Percentiles rank a stretch among this genome's conserved stretches.
Evolutionary conservation across 2,113 vertebrate species (phyloP).

Genomic region (Strigops habroptila): DNA sequence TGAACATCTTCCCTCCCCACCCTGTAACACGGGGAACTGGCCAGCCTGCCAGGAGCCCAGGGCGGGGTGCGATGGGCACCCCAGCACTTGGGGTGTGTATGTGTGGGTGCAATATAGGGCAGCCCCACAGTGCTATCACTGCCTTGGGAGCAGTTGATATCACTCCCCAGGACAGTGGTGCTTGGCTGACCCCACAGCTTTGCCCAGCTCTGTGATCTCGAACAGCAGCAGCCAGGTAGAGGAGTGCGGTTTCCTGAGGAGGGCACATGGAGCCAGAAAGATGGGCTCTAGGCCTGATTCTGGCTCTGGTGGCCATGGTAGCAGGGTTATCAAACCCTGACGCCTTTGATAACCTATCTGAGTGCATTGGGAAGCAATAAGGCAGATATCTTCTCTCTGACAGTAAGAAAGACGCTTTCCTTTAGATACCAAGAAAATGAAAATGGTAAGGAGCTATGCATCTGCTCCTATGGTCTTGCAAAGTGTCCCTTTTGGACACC

Average conservation of each 20-base stretch:
- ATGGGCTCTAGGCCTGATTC: not conserved
- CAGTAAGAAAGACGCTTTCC: no score
- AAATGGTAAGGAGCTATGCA: not conserved
- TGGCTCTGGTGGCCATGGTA: not conserved
- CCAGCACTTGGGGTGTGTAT: not conserved
- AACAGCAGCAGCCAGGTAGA: not conserved
- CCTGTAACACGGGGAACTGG: not conserved
- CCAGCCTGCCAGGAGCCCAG: not conserved
- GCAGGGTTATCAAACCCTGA: not conserved
- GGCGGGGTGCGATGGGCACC: not conserved
- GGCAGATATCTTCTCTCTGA: not conserved
- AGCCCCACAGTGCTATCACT: not conserved
- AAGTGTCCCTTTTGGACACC: not conserved
- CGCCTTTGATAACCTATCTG: accelerated
- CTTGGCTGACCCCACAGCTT: not conserved
- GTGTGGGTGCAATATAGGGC: not conserved
- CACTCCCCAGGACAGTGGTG: not conserved
- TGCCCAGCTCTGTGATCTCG: not conserved
- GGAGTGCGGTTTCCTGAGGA: accelerated
- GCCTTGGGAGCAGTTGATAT: not conserved
- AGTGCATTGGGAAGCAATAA: not conserved
- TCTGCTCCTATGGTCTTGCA: not conserved
- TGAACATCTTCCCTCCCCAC: constrained; percentile 39
- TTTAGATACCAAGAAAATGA: not conserved
- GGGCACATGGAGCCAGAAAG: not conserved